Percentiles rank a stretch among this genome's conserved stretches.
Evolutionary conservation across 2,797 vertebrate species (phyloP).

Genomic region (Chelmon rostratus): DNA sequence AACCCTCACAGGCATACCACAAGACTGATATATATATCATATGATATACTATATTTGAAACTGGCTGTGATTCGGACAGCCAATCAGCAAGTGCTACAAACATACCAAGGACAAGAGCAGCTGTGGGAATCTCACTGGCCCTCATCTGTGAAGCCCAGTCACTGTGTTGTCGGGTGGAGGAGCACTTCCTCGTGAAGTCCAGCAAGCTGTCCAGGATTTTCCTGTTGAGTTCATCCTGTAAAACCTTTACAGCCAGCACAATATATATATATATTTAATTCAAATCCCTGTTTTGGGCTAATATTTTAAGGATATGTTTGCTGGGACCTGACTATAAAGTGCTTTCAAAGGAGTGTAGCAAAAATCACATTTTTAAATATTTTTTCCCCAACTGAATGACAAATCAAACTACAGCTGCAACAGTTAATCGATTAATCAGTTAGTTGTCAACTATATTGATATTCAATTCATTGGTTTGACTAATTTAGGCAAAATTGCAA

Average conservation of each 20-base stretch:
- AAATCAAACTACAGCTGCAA: no score
- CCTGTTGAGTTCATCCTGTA: constrained; percentile 94
- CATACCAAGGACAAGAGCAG: constrained; percentile 93
- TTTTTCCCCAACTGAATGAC: no score
- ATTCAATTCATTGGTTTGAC: no score
- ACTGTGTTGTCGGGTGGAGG: constrained; percentile 81
- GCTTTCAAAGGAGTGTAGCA: neutral
- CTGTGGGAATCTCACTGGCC: constrained; percentile 94
- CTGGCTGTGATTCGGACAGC: no score
- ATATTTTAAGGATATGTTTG: neutral
- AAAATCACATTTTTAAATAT: neutral
- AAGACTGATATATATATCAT: neutral
- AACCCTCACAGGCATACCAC: neutral
- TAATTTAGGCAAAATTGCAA: no score
- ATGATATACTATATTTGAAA: no score
- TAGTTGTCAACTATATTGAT: no score
- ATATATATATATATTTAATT: neutral
- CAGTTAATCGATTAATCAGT: no score
- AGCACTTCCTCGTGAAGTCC: constrained; percentile 89
- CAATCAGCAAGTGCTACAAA: neutral
- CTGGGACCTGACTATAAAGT: no score
- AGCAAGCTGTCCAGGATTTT: constrained; percentile 91
- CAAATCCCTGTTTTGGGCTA: neutral
- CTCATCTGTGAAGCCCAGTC: constrained; percentile 91
- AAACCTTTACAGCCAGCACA: constrained; percentile 78